These are phyloP conservation scores for Altica lythri DNA, from an alignment of 2,888 invertebrate species.

Conservation along the genomic window DNA sequence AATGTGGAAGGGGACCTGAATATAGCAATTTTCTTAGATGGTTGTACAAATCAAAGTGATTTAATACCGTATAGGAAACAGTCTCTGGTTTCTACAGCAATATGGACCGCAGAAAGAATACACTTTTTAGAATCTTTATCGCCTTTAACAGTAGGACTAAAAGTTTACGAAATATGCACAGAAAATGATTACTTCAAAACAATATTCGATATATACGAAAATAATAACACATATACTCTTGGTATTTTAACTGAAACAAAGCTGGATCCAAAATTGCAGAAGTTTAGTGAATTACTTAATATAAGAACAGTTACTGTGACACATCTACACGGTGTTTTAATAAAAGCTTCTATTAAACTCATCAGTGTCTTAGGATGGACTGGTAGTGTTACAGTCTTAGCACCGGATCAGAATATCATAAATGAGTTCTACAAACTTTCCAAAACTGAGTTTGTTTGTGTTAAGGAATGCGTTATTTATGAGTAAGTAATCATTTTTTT, in stretches of 20 bases:
- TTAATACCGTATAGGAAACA: conserved; percentile 35
- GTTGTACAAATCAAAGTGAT: conserved; percentile 39
- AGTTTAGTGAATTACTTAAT: conserved; percentile 47
- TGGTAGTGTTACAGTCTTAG: conserved; percentile 50
- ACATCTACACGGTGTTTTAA: conserved; percentile 38
- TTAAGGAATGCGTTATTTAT: conserved; percentile 46
- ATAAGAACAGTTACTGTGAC: conserved; percentile 38
- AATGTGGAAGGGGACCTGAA: conserved; percentile 46
- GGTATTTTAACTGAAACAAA: conserved; percentile 44
- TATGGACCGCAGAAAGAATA: conserved; percentile 51
- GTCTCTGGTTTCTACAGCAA: conserved; percentile 47
- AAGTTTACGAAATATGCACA: conserved; percentile 47
- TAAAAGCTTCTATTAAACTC: conserved; percentile 47
- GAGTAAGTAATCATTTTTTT: no score
- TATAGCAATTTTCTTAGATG: conserved; percentile 47
- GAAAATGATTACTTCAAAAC: conserved; percentile 46
- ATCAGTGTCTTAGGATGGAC: conserved; percentile 47
- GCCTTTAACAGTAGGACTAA: conserved; percentile 45
- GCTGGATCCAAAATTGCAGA: conserved; percentile 39
- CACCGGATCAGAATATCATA: conserved; percentile 45
- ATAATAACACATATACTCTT: conserved; percentile 40
- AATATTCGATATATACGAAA: conserved; percentile 47
- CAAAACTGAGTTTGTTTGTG: conserved; percentile 49
- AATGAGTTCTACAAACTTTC: conserved; percentile 49
- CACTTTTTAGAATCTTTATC: conserved; percentile 46